Conservation (phyloP, 92 coral and sea anemone species). For the Plumapathes pennacea region DNA sequence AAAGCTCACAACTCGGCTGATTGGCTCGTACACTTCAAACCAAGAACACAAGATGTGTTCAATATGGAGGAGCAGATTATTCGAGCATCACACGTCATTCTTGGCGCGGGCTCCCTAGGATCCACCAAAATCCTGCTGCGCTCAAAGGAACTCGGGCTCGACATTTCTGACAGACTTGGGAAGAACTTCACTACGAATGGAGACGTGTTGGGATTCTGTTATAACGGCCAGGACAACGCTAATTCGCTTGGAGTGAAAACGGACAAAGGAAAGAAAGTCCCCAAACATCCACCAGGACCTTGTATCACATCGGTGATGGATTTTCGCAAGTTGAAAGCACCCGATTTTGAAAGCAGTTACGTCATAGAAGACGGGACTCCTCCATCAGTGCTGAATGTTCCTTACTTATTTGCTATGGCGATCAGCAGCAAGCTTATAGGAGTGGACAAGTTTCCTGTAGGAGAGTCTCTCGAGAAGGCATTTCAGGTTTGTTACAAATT, state of each 20-base stretch:
- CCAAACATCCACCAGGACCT: slow-evolving; percentile 48
- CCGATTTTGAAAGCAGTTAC: slow-evolving; percentile 17
- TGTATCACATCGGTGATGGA: slow-evolving; percentile 55
- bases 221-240: slow-evolving; percentile 31
- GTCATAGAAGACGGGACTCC: slow-evolving; percentile 60
- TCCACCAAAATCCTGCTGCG: slow-evolving; percentile 33
- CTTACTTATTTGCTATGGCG: slow-evolving; percentile 29
- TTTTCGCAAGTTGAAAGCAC: slow-evolving; percentile 18
- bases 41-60: slow-evolving; percentile 7
- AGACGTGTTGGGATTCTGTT: slow-evolving; percentile 53
- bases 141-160: slow-evolving; percentile 23
- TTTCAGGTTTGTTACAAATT: too few relatives aligned
- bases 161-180: slow-evolving; percentile 40
- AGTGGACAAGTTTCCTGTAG: slow-evolving; percentile 10
- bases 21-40: slow-evolving; percentile 28
- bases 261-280: not conserved
- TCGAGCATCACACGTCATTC: slow-evolving; percentile 19
- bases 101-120: slow-evolving; percentile 39
- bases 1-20: slow-evolving; percentile 12
- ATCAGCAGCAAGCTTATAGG: slow-evolving; percentile 30
- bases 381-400: slow-evolving; percentile 14
- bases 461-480: slow-evolving; percentile 13
- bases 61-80: slow-evolving; percentile 18
- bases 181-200: slow-evolving; percentile 55
- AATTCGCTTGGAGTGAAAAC: slow-evolving; percentile 40